A percentile compares a stretch with the other conserved stretches of the same genome.
Conservation (phyloP, 2,797 vertebrate species). For the Prunella strophiata region DNA sequence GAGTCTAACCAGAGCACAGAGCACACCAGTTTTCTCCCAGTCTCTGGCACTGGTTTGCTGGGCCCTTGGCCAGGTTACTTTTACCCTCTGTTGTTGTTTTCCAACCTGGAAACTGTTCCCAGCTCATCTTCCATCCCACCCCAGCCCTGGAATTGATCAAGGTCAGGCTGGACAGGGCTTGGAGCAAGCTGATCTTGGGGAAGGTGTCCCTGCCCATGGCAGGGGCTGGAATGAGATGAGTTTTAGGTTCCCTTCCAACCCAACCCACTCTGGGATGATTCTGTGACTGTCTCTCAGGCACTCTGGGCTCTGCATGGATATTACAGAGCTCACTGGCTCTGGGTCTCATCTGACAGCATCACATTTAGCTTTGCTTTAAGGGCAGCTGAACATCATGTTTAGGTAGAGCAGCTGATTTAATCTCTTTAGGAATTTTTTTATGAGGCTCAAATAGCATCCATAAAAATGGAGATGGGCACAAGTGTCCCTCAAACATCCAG, state of each 20-base stretch:
- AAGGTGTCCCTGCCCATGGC: background rate
- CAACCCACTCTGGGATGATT: background rate
- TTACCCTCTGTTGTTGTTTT: background rate
- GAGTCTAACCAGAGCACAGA: background rate
- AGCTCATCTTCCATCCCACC: background rate
- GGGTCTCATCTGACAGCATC: background rate
- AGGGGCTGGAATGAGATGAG: background rate
- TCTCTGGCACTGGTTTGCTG: background rate
- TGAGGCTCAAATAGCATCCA: conserved; percentile 18
- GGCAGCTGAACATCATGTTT: conserved; percentile 3
- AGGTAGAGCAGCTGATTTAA: conserved; percentile 17
- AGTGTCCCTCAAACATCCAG: conserved; percentile 41
- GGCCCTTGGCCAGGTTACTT: background rate
- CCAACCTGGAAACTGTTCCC: background rate
- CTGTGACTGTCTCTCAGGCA: background rate
- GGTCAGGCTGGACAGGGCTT: background rate
- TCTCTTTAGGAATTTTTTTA: conserved; percentile 21
- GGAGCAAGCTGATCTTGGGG: background rate
- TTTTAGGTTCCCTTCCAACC: background rate
- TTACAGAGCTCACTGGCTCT: background rate
- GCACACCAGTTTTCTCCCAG: background rate
- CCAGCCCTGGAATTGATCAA: background rate
- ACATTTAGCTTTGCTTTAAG: background rate
- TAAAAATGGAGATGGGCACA: conserved; percentile 53
- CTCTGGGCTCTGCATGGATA: background rate